Conservation (phyloP, 1,140 invertebrate species). For the Lepidostoma basale region DNA sequence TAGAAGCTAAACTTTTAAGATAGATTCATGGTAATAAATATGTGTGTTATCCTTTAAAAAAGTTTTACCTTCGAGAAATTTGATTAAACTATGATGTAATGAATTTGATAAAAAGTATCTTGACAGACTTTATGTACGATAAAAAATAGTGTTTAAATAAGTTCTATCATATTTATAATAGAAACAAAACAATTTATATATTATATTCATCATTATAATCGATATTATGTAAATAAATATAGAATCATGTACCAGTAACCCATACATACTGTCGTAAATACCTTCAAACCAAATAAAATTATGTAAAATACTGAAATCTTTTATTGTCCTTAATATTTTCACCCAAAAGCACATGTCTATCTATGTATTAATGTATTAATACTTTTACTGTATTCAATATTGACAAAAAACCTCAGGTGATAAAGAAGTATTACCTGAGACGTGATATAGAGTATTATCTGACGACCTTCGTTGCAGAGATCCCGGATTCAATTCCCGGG, state of each 20-base stretch:
- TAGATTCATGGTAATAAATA: not conserved
- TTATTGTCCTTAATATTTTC: not conserved
- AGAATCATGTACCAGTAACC: conserved; percentile 18
- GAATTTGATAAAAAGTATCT: conserved; percentile 2
- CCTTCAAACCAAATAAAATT: conserved; percentile 15
- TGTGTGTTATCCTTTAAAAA: not conserved
- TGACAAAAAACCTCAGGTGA: no score
- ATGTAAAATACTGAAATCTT: not conserved
- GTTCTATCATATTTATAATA: conserved; percentile 16
- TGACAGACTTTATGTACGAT: conserved; percentile 3
- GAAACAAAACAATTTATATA: not conserved
- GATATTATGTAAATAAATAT: conserved; percentile 20
- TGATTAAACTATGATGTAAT: not conserved
- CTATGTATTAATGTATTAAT: no score
- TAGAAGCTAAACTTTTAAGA: not conserved
- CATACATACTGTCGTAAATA: conserved; percentile 16
- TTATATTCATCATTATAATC: conserved; percentile 17
- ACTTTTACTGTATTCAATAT: no score
- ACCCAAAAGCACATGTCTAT: no score
- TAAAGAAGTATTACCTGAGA: no score
- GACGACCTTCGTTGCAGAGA: no score
- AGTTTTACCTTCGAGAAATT: not conserved
- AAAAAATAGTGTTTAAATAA: not conserved
- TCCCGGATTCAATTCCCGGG: no score
- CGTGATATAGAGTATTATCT: no score